These are phyloP conservation scores for Trichoplusia ni DNA, from an alignment of 1,140 invertebrate species.

Conservation along the genomic window DNA sequence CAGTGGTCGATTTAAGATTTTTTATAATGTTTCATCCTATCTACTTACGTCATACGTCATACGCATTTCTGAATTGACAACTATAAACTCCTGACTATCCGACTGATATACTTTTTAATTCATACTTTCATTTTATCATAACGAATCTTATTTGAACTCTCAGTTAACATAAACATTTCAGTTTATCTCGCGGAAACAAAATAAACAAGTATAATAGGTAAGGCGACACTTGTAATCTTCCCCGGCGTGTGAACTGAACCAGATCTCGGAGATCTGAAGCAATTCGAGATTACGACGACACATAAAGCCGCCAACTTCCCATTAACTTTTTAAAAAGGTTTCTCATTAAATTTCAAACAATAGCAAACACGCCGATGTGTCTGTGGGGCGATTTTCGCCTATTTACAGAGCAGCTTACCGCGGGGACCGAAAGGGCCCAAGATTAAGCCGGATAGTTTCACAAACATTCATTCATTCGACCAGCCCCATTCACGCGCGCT, in stretches of 20 bases:
- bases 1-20: no score
- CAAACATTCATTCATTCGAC: conserved; percentile 46
- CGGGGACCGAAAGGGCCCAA: conserved; percentile 40
- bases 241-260: background rate
- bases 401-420: conserved; percentile 40
- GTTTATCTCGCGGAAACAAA: no score
- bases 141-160: no score
- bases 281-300: conserved; percentile 13
- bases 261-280: background rate
- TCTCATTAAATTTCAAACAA: conserved; percentile 33
- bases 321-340: conserved; percentile 28
- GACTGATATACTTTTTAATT: no score
- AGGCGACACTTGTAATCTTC: background rate
- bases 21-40: no score
- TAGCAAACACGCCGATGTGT: conserved; percentile 15
- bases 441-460: conserved; percentile 48
- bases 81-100: no score
- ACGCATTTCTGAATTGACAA: no score
- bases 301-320: conserved; percentile 24
- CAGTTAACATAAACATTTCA: no score
- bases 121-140: no score
- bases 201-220: no score
- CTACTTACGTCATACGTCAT: no score
- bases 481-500: conserved; percentile 45
- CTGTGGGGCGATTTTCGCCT: conserved; percentile 26